Base-by-base conservation (phyloP, 2,113 vertebrate species). In the Mellivora capensis region DNA sequence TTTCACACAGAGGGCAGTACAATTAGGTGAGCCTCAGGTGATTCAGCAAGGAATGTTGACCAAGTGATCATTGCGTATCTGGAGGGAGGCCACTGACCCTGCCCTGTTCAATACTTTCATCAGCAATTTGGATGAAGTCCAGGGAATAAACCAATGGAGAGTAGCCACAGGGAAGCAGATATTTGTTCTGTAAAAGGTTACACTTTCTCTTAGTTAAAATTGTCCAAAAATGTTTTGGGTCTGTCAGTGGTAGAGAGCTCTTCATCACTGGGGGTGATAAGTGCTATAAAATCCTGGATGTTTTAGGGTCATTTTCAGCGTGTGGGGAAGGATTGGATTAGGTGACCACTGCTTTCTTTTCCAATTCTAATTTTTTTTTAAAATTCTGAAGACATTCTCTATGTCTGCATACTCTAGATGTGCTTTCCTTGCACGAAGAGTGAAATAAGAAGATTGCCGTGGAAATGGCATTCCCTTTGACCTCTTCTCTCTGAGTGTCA, bases 91-190 rank as follows among this genome's bases (percentile, higher is more conserved):
- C 37, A 25, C 95, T 77, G 71, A 82, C 84, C 57, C 31, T 85
- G 10, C 31, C 49, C 52, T 79, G 87, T 54, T 90, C 92, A 59
- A 47, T 86, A 84, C 37, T 93, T 76, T 57, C 71, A 81, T 96
- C 69, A 88, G 84, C 27, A 62, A 52, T 90, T 54, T 95, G 88
- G 94, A 82, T 61, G 80, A 85, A 96, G 39, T 90, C n/a, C 80
- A 86, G 80, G 76, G 62, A 93, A 90, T 54, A 92, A 69, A 44
- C 83, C 49, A 82, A 54, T 27, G 76, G 84, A 72, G 29, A 54
- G 61, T 29, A 87, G 61, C 39, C 77, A 77, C 21, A 20, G 80
- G 39, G 76, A 93, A 20, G 54, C 49, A 29, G 62, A 34, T 84
- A 80, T 42, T 57, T 90, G 37, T 72, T 90, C 49, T 59, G 21